Evolutionary conservation across 1,140 invertebrate genomes (phyloP), one percentile per base, ranked within the genome.

Genomic region (Lycorma delicatula): DNA sequence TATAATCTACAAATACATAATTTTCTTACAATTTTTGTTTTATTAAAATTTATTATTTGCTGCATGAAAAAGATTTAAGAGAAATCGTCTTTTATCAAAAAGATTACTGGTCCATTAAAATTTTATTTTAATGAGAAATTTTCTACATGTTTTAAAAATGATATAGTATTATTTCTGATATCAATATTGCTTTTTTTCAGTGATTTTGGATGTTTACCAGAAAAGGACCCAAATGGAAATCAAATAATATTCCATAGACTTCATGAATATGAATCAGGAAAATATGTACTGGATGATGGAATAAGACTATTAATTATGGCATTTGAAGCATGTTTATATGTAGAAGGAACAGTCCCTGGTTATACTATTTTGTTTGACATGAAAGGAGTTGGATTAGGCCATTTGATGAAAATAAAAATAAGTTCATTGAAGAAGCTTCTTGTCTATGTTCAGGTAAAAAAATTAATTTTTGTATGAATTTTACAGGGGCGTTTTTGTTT

Each of bases 321-420:
- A 5, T 55, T 63, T 18, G 64, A 66, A 12, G 58, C 58, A 0
- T 59, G 56, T 13, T 46, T 60, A 6, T 34, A 56, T 16, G 55
- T 56, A 5, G 60, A 66, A 16, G 63, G 63, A 12, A 63, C 61
- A 6, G 56, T 58, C 5, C 58, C 60, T 18, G 65, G 65, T 2
- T 81, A 80, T 64, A 73, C 82, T 48, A 76, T 81, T 27, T 73
- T 82, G 50, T 82, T 82, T 63, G 81, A 82, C 63, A 81, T 82
- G 78, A 80, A 80, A 65, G 80, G 79, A 11, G 76, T 79, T 53
- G 72, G 71, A 13, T 68, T 82, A 3, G 77, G 77, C 0, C 81
- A 83, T 68, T 67, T 83, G 20, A 78, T 80, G 1, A 69, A 79
- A 60, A 76, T 82, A 0, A 80, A 75, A 20, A 53, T 81, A 29